Percentiles rank a stretch among this genome's conserved stretches.
Conservation (phyloP, 2,113 vertebrate species). For the Sinocyclocheilus grahami region DNA sequence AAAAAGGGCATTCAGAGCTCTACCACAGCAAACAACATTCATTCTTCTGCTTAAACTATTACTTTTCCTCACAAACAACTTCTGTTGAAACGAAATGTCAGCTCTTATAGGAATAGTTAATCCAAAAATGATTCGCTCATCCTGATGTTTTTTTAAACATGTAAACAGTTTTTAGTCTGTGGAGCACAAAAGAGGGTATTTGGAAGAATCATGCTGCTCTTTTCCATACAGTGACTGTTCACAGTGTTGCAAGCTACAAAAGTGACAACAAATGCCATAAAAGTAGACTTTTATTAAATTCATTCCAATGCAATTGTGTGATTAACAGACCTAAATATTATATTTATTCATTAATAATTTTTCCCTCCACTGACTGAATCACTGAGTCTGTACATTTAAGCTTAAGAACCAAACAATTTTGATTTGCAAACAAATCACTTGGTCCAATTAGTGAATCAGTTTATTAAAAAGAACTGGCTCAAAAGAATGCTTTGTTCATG, state of each 20-base stretch:
- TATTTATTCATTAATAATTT: not conserved
- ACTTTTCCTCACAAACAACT: conserved; percentile 1
- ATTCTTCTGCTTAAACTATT: conserved; percentile 19
- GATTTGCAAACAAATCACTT: not conserved
- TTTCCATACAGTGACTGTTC: not conserved
- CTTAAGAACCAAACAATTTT: not conserved
- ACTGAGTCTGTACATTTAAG: not conserved
- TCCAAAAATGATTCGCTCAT: not conserved
- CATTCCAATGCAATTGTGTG: not conserved
- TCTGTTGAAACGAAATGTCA: conserved; percentile 3
- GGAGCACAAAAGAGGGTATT: not conserved
- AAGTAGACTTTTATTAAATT: not conserved
- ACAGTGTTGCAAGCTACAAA: not conserved
- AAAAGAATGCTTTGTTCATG: not conserved
- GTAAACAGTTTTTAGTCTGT: not conserved
- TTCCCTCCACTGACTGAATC: not conserved
- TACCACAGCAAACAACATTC: conserved; percentile 18
- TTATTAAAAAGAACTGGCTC: not conserved
- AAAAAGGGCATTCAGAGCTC: conserved; percentile 34
- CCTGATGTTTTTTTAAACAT: not conserved
- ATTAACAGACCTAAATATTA: not conserved
- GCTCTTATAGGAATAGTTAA: conserved; percentile 10
- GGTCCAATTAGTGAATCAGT: not conserved
- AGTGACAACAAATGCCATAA: not conserved
- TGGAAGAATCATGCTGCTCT: not conserved